A percentile compares a stretch with the other conserved stretches of the same genome.
Evolutionary conservation across 2,797 vertebrate species (phyloP).

Genomic region (Nyctalus aviator): DNA sequence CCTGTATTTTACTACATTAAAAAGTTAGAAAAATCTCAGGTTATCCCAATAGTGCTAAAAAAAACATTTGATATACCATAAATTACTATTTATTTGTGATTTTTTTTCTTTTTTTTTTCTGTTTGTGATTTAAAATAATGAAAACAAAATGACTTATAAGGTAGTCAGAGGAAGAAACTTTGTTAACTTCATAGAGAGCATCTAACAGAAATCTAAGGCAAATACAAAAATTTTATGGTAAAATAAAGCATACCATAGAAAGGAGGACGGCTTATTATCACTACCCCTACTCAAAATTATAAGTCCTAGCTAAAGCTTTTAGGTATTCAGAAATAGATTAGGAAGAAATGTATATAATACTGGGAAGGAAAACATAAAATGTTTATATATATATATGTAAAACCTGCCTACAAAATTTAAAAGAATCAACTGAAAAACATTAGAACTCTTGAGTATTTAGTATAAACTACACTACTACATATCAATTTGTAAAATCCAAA

Average conservation of each 20-base stretch:
- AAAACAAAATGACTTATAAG: slow-evolving; percentile 14
- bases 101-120: neutral
- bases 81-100: neutral
- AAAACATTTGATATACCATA: neutral
- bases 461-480: neutral
- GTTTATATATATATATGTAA: neutral
- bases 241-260: neutral
- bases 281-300: neutral
- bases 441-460: neutral
- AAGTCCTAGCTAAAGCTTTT: neutral
- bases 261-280: neutral
- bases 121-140: neutral
- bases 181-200: neutral
- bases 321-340: neutral
- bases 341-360: neutral
- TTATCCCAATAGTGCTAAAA: neutral
- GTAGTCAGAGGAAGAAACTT: slow-evolving; percentile 8
- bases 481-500: neutral
- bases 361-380: slow-evolving; percentile 4
- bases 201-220: neutral
- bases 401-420: neutral
- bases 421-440: neutral
- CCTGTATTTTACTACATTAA: neutral
- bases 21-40: neutral
- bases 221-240: neutral